Evolutionary conservation across 2,888 invertebrate genomes (phyloP).

Genomic region (Sisyra terminalis): DNA sequence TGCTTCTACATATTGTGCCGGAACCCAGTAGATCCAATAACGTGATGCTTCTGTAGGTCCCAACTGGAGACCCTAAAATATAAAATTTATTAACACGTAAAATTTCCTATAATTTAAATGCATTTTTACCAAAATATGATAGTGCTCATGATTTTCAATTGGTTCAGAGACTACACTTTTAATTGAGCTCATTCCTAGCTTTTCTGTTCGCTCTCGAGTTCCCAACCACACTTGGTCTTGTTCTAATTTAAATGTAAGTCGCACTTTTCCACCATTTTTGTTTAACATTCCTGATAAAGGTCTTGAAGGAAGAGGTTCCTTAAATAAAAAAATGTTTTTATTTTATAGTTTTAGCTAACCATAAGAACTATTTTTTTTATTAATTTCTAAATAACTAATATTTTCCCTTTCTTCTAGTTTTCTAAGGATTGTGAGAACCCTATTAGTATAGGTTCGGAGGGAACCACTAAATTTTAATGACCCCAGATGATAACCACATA

Average conservation of each 20-base stretch:
- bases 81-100: constrained; percentile 2
- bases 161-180: constrained; percentile 68
- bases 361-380: neutral
- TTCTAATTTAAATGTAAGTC: constrained; percentile 83
- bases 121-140: constrained; percentile 68
- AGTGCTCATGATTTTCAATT: constrained; percentile 77
- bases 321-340: constrained; percentile 15
- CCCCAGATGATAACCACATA: too few species aligned
- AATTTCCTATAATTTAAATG: constrained; percentile 2
- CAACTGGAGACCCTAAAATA: constrained; percentile 61
- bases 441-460: too few species aligned
- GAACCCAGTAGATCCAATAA: constrained; percentile 92
- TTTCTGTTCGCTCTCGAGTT: constrained; percentile 84
- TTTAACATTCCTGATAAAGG: constrained; percentile 83
- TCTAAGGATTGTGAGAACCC: too few species aligned
- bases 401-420: too few species aligned
- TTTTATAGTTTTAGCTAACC: neutral
- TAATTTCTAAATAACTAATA: too few species aligned
- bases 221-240: constrained; percentile 83
- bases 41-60: constrained; percentile 84
- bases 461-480: too few species aligned
- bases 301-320: constrained; percentile 65
- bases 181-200: constrained; percentile 78
- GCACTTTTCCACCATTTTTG: constrained; percentile 75
- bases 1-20: constrained; percentile 76